A percentile compares a stretch with the other conserved stretches of the same genome.
Conservation (phyloP, 1,140 invertebrate genomes). For the Diabrotica undecimpunctata region DNA sequence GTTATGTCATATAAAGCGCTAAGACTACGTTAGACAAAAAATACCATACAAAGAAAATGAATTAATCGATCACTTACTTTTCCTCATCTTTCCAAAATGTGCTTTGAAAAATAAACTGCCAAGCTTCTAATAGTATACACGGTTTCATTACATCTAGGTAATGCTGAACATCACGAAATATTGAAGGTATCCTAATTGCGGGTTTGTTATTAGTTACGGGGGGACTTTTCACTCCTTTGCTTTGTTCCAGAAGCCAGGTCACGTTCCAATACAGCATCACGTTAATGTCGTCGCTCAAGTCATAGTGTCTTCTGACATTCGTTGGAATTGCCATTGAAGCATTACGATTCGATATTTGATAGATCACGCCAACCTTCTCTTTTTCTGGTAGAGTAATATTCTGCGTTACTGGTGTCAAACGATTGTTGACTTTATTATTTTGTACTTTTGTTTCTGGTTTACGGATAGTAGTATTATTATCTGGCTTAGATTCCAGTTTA, state of each 20-base stretch:
- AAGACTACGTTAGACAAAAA: no score
- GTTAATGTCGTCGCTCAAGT: constrained; percentile 17
- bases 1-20: no score
- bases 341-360: not conserved
- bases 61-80: constrained; percentile 3
- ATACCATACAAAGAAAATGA: no score
- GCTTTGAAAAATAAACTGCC: constrained; percentile 14
- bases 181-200: constrained; percentile 16
- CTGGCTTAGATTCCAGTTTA: no score
- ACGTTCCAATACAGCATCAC: constrained; percentile 26
- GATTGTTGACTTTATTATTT: not conserved
- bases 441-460: not conserved
- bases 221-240: constrained; percentile 20
- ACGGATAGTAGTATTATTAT: not conserved
- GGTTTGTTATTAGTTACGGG: constrained; percentile 22
- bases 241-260: constrained; percentile 29
- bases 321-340: not conserved
- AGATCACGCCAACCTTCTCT: not conserved
- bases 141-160: not conserved
- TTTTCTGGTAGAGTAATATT: not conserved
- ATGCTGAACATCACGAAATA: constrained; percentile 16
- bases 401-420: not conserved
- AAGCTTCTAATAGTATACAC: constrained; percentile 10
- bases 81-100: constrained; percentile 11
- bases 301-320: constrained; percentile 6